Conservation (phyloP, 2,888 invertebrate genomes). For the Acronicta leporina region DNA sequence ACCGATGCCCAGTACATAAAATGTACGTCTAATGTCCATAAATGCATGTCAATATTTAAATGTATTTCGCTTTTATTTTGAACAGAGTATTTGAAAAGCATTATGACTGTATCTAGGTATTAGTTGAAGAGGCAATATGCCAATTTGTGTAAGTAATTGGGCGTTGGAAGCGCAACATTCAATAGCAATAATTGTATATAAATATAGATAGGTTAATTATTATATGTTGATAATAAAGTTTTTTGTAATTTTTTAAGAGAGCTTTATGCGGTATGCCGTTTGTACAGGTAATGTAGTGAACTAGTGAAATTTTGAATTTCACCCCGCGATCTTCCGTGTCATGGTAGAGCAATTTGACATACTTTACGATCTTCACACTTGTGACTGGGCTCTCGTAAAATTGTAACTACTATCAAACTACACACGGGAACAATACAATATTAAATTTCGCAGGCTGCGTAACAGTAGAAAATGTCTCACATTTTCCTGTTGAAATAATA, state of each 20-base stretch:
- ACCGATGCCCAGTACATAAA: constrained; percentile 32
- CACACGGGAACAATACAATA: constrained; percentile 56
- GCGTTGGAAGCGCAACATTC: constrained; percentile 86
- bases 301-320: constrained; percentile 86
- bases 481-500: constrained; percentile 44
- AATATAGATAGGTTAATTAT: constrained; percentile 86
- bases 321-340: constrained; percentile 75
- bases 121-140: constrained; percentile 82
- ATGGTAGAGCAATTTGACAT: constrained; percentile 67
- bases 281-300: constrained; percentile 78
- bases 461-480: constrained; percentile 37
- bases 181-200: constrained; percentile 89
- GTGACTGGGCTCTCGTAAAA: constrained; percentile 70
- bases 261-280: constrained; percentile 83
- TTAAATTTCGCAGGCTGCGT: constrained; percentile 51
- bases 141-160: constrained; percentile 74
- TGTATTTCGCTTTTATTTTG: constrained; percentile 48
- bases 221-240: constrained; percentile 78
- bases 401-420: constrained; percentile 60
- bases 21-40: constrained; percentile 32
- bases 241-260: constrained; percentile 88
- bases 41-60: constrained; percentile 4
- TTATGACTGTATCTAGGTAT: constrained; percentile 70
- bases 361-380: constrained; percentile 70
- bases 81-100: constrained; percentile 66